Base-by-base conservation (phyloP, 2,888 invertebrate genomes). In the Cheilosia variabilis region DNA sequence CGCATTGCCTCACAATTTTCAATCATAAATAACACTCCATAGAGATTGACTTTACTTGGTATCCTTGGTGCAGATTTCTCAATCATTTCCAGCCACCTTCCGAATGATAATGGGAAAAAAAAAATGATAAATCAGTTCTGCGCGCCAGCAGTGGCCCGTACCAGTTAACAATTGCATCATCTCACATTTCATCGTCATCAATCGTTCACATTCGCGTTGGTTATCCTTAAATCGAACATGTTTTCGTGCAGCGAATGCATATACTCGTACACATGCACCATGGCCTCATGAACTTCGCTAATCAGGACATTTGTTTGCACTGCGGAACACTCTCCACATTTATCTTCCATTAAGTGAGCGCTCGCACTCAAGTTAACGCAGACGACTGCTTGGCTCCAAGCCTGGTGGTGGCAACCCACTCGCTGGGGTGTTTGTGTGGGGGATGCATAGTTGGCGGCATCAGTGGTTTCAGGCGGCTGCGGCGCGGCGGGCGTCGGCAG, bases 251-350 rank as follows among this genome's bases (percentile, higher is more conserved):
- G 2, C 52, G 52, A 15, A 47, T 9, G 19, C 19, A 17, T 17
- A 19, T 10, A 17, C 2, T 22, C 22, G 9, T 17, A 47, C 19
- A 45, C 45, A 34, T 45, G 50, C 22, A 47, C n/a, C 31, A 76
- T 60, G 66, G 78, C 72, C 72, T 86, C 80, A 71, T 71, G 80
- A 86, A 80, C 71, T 76, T 69, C 65, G 71, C 80, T 86, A 86
- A 86, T 86, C 80, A 86, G 84, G 75, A 71, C 84, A 86, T 86
- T 86, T 86, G 80, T 86, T 86, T 86, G 84, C 84, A 55, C 55
- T 43, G 62, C 60, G 68, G 66, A 71, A 76, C 58, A 80, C 76
- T 43, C 75, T 80, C 34, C 41, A 62, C 84, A 76, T 80, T 76
- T 80, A 76, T 86, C 80, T 75, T 71, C 76, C 69, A 76, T 72